These are phyloP conservation scores for Hyaena hyaena DNA, from an alignment of 2,113 vertebrate genomes.

Conservation along the genomic window DNA sequence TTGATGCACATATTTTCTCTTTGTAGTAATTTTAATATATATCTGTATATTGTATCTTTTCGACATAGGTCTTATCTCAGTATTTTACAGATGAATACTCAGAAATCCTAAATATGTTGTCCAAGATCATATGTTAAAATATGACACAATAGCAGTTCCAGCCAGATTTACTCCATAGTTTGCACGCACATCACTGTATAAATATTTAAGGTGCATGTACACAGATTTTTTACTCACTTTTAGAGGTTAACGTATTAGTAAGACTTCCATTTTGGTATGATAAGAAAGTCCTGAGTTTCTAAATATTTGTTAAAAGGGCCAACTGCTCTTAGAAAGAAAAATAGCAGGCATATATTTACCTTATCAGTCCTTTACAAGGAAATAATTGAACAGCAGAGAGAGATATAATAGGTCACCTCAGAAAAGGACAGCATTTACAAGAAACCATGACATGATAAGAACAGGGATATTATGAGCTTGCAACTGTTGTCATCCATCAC, in stretches of 20 bases:
- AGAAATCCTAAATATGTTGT: neutral
- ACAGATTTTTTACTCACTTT: neutral
- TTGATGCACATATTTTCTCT: neutral
- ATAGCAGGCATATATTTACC: neutral
- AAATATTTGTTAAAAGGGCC: constrained; percentile 26
- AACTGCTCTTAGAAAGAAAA: constrained; percentile 34
- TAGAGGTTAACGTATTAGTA: constrained; percentile 2
- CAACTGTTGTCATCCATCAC: constrained; percentile 21
- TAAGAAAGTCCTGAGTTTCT: constrained; percentile 25
- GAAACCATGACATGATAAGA: constrained; percentile 41
- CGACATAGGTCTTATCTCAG: neutral
- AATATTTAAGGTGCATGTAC: neutral
- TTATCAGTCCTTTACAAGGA: constrained; percentile 53
- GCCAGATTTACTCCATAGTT: neutral
- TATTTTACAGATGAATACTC: neutral
- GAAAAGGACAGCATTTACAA: constrained; percentile 39
- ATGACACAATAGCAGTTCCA: neutral
- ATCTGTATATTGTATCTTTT: neutral
- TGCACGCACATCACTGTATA: neutral
- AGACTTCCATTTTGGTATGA: neutral
- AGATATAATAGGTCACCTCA: constrained; percentile 46
- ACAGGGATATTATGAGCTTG: constrained; percentile 3
- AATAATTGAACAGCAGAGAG: constrained; percentile 51
- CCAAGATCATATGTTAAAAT: neutral
- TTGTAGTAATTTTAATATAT: neutral